Evolutionary conservation across 1,140 invertebrate genomes (phyloP).

Genomic region (Heterodera schachtii): DNA sequence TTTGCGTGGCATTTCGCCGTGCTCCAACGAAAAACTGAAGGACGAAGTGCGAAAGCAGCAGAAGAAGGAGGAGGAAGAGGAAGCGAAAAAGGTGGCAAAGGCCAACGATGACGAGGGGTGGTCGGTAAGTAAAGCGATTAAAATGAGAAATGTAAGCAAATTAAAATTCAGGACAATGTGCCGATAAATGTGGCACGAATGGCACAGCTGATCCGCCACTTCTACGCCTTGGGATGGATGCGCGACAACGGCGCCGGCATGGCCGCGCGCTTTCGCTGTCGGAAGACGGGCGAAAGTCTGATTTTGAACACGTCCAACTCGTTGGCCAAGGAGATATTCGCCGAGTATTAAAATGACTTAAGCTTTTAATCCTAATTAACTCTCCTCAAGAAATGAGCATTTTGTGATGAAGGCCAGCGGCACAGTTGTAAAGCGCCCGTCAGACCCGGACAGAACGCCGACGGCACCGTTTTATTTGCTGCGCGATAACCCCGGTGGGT

Average conservation of each 20-base stretch:
- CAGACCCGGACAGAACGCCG: conserved; percentile 3
- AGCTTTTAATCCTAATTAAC: not conserved
- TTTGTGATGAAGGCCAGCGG: not conserved
- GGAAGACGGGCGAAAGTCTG: not conserved
- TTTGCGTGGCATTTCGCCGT: not conserved
- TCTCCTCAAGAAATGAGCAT: not conserved
- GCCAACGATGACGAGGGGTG: not conserved
- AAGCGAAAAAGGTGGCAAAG: not conserved
- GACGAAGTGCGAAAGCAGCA: too few species aligned
- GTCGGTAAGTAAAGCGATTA: not conserved
- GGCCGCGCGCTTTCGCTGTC: not conserved
- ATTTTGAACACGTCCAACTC: conserved; percentile 11
- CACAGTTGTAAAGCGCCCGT: not conserved
- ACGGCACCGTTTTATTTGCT: conserved; percentile 16
- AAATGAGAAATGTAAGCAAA: too few species aligned
- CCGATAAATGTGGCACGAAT: conserved; percentile 20
- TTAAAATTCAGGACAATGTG: conserved; percentile 11
- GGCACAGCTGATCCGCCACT: conserved; percentile 33
- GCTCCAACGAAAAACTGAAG: not conserved
- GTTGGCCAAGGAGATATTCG: conserved; percentile 14
- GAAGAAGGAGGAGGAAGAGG: not conserved
- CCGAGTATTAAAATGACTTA: not conserved
- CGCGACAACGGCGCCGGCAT: conserved; percentile 82
- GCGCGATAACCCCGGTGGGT: not conserved
- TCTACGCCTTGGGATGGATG: conserved; percentile 32